Conservation (phyloP, 2,113 vertebrate genomes). For the Psilopsiagon aurifrons region DNA sequence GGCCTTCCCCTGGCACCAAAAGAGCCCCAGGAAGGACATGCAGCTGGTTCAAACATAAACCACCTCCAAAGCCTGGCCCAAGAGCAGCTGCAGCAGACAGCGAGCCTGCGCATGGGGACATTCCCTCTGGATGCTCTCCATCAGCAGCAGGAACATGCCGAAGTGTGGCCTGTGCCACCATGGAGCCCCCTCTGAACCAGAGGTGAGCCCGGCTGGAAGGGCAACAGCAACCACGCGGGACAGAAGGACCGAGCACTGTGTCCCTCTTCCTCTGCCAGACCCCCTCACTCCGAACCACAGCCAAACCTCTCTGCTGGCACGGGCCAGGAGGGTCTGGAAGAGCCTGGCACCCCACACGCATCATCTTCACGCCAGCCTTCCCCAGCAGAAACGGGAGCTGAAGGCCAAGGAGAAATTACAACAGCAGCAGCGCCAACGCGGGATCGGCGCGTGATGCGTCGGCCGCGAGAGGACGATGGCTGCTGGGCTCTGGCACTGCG, state of each 20-base stretch:
- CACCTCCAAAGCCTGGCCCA: not conserved
- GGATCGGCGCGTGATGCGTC: not conserved
- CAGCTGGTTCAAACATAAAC: not conserved
- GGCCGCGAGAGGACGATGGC: not conserved
- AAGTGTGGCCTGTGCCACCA: not conserved
- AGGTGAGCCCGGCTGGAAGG: not conserved
- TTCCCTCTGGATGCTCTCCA: rapidly evolving
- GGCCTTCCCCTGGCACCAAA: not conserved
- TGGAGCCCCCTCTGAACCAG: rapidly evolving
- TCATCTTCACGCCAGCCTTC: not conserved
- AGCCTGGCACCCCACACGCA: not conserved
- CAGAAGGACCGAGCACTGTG: rapidly evolving
- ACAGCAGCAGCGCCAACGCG: not conserved
- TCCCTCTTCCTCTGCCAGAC: not conserved
- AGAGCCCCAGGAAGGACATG: rapidly evolving
- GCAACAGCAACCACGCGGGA: rapidly evolving
- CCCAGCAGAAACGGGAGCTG: not conserved
- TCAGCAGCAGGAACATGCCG: not conserved
- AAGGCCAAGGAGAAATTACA: constrained; percentile 5
- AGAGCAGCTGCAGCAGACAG: not conserved
- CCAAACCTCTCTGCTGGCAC: not conserved
- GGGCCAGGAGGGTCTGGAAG: not conserved
- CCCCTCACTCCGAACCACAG: not conserved
- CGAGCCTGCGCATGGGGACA: rapidly evolving
- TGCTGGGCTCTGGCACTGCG: constrained; percentile 20